Evolutionary conservation across 2,113 vertebrate genomes (phyloP).

Genomic region (Melozone crissalis): DNA sequence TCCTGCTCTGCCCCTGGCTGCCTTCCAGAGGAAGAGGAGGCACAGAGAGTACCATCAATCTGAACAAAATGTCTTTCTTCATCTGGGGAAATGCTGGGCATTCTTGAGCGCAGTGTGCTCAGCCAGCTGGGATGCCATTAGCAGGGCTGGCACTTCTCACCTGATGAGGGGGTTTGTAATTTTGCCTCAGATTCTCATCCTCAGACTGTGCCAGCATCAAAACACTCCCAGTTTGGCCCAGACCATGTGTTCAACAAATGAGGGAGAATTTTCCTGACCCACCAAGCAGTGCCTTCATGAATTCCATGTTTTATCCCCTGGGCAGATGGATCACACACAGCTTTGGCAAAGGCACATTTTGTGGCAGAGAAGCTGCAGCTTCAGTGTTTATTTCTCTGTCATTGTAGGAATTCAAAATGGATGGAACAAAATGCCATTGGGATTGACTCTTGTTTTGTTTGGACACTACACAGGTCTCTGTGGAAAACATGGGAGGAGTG

Average conservation of each 20-base stretch:
- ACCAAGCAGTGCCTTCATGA: not conserved
- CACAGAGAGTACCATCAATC: not conserved
- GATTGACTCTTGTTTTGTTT: constrained; percentile 22
- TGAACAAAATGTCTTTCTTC: not conserved
- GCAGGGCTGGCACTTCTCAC: not conserved
- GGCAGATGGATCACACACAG: not conserved
- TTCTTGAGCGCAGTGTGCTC: not conserved
- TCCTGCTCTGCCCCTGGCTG: not conserved
- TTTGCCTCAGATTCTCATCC: not conserved
- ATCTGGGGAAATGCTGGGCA: not conserved
- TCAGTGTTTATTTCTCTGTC: constrained; percentile 29
- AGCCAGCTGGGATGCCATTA: not conserved
- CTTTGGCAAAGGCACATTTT: constrained; percentile 26
- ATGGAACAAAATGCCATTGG: not conserved
- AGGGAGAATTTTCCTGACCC: not conserved
- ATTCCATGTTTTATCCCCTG: not conserved
- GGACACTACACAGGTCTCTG: constrained; percentile 1
- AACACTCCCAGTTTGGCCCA: not conserved
- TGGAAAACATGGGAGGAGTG: constrained; percentile 47
- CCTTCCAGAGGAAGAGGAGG: not conserved
- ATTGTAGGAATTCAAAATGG: constrained; percentile 1
- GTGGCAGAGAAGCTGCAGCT: constrained; percentile 3
- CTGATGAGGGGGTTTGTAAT: not conserved
- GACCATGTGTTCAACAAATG: not conserved
- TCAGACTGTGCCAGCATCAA: not conserved